A percentile compares a stretch with the other conserved stretches of the same genome.
Evolutionary conservation across 2,113 vertebrate genomes (phyloP).

Genomic region (Etia nguti): DNA sequence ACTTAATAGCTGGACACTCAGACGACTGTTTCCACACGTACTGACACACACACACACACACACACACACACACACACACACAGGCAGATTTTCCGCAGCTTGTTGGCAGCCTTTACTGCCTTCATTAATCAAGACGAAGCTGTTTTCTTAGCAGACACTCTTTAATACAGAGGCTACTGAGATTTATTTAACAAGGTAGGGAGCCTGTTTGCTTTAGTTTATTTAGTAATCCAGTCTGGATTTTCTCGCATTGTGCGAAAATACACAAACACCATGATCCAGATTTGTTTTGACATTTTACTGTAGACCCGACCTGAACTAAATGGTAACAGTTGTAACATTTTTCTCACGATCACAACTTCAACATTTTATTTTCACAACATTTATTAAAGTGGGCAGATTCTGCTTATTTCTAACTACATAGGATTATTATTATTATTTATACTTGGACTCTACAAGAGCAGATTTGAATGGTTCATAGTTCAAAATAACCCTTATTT

Average conservation of each 20-base stretch:
- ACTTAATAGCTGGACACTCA: not conserved
- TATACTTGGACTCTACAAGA: not conserved
- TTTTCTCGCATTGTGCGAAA: not conserved
- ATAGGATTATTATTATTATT: not conserved
- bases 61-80: not conserved
- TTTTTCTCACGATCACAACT: not conserved
- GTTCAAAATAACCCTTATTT: not conserved
- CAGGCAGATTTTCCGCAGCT: not conserved
- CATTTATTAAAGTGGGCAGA: not conserved
- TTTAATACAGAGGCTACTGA: not conserved
- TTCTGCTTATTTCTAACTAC: not conserved
- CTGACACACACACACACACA: not conserved
- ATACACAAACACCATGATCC: not conserved
- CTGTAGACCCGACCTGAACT: not conserved
- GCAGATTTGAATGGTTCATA: not conserved
- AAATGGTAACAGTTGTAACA: not conserved
- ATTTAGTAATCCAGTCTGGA: not conserved
- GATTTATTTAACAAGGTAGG: conserved; percentile 5
- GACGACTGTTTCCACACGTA: not conserved
- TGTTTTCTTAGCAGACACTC: conserved; percentile 2
- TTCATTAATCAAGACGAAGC: not conserved
- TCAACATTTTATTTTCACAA: not conserved
- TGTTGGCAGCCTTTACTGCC: not conserved
- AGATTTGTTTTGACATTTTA: not conserved
- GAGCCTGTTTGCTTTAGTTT: not conserved